phyloP scores from a whole-genome alignment of 2,888 invertebrate species.

The Agrotis ipsilon region DNA sequence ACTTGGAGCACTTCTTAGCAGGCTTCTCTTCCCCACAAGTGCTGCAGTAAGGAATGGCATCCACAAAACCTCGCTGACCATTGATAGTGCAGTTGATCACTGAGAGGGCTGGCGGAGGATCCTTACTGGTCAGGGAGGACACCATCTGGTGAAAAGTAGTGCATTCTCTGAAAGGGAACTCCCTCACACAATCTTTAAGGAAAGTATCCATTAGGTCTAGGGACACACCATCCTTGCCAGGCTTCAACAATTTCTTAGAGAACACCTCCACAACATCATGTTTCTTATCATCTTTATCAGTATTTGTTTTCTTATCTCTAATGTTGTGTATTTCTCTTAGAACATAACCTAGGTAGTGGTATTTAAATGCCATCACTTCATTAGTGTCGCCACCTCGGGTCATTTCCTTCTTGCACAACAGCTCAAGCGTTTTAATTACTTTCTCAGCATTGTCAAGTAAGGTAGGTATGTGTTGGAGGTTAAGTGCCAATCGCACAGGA shows the following conservation, averaged over 20 bases:
- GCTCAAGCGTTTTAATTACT: conserved; percentile 94
- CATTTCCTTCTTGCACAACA: conserved; percentile 97
- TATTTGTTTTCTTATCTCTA: conserved; percentile 92
- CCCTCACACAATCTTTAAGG: conserved; percentile 96
- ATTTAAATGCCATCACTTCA: conserved; percentile 97
- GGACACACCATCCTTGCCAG: conserved; percentile 93
- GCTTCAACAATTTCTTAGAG: conserved; percentile 94
- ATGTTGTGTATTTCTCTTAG: conserved; percentile 94
- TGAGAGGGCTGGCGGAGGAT: conserved; percentile 93
- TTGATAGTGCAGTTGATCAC: conserved; percentile 96
- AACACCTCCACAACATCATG: conserved; percentile 94
- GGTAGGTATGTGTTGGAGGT: conserved; percentile 94
- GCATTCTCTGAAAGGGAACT: conserved; percentile 97
- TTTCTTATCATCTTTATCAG: conserved; percentile 90
- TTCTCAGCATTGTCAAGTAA: conserved; percentile 94
- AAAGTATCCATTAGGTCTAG: conserved; percentile 94
- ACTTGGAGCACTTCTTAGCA: conserved; percentile 98
- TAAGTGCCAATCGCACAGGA: conserved; percentile 95
- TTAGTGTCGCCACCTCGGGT: conserved; percentile 95
- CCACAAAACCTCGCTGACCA: conserved; percentile 96
- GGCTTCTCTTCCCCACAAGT: conserved; percentile 97
- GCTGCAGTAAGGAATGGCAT: conserved; percentile 93
- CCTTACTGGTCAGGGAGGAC: conserved; percentile 94
- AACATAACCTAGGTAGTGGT: conserved; percentile 95
- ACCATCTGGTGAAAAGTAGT: conserved; percentile 97